Conservation (phyloP, 2,797 vertebrate genomes). For the Kryptolebias ocellatus region DNA sequence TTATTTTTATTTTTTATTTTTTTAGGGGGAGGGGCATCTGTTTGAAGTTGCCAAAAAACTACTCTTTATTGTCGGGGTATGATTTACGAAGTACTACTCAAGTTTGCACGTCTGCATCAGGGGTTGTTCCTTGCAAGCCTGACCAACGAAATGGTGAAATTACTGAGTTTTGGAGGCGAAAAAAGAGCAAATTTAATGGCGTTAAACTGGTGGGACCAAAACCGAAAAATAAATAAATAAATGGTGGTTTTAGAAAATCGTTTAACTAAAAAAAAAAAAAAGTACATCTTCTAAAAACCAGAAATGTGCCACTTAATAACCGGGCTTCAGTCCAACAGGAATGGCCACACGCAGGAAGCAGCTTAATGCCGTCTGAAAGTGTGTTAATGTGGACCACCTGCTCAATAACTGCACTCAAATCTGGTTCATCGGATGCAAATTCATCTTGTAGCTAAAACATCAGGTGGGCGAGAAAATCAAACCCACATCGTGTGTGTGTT, state of each 20-base stretch:
- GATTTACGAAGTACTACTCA: no score
- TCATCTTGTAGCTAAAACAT: background rate
- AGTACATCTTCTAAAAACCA: background rate
- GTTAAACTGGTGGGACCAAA: no score
- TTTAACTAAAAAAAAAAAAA: no score
- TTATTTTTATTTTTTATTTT: no score
- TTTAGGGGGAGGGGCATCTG: background rate
- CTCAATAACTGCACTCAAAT: background rate
- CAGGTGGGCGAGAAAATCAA: background rate
- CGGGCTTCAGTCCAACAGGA: background rate
- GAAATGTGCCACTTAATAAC: no score
- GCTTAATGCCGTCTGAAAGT: conserved; percentile 1
- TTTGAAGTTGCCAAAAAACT: background rate
- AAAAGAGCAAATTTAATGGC: background rate
- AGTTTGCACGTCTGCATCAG: no score
- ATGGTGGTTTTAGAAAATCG: no score
- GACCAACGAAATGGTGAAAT: background rate
- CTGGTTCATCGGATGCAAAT: background rate
- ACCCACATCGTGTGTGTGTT: background rate
- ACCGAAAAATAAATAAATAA: no score
- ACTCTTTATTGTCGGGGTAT: background rate
- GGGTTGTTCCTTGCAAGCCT: background rate
- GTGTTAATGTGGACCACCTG: background rate
- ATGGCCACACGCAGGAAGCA: background rate
- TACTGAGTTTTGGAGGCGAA: background rate